A percentile compares a stretch with the other conserved stretches of the same genome.
Conservation (phyloP, 2,113 vertebrate species). For the Eulemur macaco region DNA sequence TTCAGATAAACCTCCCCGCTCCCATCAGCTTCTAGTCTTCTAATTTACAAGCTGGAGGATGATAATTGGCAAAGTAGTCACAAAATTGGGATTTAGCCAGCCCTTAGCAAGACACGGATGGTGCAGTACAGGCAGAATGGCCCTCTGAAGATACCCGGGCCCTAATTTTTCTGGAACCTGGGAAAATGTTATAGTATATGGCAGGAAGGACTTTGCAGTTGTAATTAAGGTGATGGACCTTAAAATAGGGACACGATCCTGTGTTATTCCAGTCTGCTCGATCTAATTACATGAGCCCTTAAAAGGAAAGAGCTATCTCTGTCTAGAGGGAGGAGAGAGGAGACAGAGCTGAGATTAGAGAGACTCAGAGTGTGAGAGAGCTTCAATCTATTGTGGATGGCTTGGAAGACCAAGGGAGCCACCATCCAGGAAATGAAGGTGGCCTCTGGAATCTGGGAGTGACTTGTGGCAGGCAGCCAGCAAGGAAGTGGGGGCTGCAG, state of each 20-base stretch:
- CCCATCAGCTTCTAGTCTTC: not conserved
- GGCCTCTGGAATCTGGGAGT: not conserved
- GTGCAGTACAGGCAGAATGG: too few species aligned
- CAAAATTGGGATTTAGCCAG: not conserved
- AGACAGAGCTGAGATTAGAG: not conserved
- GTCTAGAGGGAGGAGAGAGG: not conserved
- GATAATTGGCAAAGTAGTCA: not conserved
- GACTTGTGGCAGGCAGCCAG: not conserved
- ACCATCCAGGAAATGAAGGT: not conserved
- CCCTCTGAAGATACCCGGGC: not conserved
- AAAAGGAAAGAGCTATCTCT: not conserved
- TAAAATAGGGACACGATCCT: not conserved
- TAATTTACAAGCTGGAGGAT: not conserved
- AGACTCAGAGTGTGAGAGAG: not conserved
- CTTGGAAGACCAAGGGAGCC: not conserved
- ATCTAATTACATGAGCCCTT: not conserved
- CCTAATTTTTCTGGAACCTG: not conserved
- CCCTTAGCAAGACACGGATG: not conserved
- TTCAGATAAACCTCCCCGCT: too few species aligned
- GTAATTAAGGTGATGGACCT: not conserved
- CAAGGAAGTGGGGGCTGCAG: not conserved
- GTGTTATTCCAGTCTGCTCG: not conserved
- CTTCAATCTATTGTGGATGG: not conserved
- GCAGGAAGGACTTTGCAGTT: not conserved
- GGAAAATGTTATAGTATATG: not conserved